Percentiles rank a stretch among this genome's conserved stretches.
Conservation (phyloP, 1,140 invertebrate species). For the Rhizoglyphus robini region DNA sequence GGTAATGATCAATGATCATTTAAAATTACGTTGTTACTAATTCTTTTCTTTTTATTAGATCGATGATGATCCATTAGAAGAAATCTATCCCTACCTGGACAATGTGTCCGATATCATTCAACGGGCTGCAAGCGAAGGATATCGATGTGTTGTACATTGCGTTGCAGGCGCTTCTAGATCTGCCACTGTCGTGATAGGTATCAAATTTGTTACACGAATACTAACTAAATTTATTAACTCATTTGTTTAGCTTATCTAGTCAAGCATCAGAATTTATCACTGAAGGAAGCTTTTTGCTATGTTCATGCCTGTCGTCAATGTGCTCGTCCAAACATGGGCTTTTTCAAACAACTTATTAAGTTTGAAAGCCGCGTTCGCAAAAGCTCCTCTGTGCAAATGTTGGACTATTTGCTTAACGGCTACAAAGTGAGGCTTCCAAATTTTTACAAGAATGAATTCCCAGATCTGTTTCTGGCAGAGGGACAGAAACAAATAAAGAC, state of each 20-base stretch:
- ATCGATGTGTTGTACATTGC: constrained; percentile 55
- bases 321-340: constrained; percentile 10
- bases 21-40: too few relatives aligned
- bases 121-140: background rate
- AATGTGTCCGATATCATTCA: background rate
- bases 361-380: background rate
- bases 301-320: background rate
- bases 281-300: constrained; percentile 50
- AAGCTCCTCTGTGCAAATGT: background rate
- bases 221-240: too few relatives aligned
- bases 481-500: background rate
- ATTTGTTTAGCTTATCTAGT: constrained; percentile 77
- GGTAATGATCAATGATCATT: too few relatives aligned
- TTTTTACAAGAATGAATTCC: background rate
- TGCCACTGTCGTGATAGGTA: constrained; percentile 63
- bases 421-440: background rate
- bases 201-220: too few relatives aligned
- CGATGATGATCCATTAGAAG: constrained; percentile 1
- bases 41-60: too few relatives aligned
- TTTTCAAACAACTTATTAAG: constrained; percentile 32
- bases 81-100: constrained; percentile 12
- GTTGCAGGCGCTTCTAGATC: constrained; percentile 75
- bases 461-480: background rate
- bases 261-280: constrained; percentile 58
- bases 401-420: background rate